Percentiles rank a stretch among this genome's conserved stretches.
Conservation (phyloP, 2,797 vertebrate species). For the Centropyge bicolor region DNA sequence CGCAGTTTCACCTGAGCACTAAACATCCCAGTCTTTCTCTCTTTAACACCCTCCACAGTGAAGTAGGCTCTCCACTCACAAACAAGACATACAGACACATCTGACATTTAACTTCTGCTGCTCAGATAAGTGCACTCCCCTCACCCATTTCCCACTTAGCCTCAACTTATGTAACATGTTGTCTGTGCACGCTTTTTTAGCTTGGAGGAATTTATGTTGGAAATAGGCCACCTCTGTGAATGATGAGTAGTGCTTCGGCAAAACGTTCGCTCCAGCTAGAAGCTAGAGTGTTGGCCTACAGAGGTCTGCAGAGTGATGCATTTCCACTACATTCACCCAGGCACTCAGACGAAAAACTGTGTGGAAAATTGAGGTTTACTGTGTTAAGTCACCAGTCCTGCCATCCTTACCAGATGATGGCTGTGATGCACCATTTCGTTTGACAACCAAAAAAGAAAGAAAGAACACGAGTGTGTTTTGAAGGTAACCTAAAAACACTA, state of each 20-base stretch:
- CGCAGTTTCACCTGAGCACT: slow-evolving; percentile 23
- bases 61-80: slow-evolving; percentile 32
- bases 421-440: neutral
- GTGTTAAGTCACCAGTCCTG: neutral
- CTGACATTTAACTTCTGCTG: slow-evolving; percentile 49
- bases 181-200: slow-evolving; percentile 21
- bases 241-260: neutral
- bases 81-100: slow-evolving; percentile 33
- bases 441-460: neutral
- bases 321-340: neutral
- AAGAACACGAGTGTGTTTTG: neutral
- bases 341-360: neutral
- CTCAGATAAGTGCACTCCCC: neutral
- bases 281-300: neutral
- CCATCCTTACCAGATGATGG: neutral
- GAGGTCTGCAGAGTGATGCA: neutral
- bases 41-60: slow-evolving; percentile 18
- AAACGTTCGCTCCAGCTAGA: slow-evolving; percentile 35
- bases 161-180: slow-evolving; percentile 53
- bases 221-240: slow-evolving; percentile 31
- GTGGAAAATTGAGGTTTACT: neutral
- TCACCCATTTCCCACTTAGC: neutral
- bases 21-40: neutral
- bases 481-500: neutral
- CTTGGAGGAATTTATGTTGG: slow-evolving; percentile 36